Percentiles rank a stretch among this genome's conserved stretches.
Conservation (phyloP, 2,797 vertebrate species). For the Decapterus maruadsi region DNA sequence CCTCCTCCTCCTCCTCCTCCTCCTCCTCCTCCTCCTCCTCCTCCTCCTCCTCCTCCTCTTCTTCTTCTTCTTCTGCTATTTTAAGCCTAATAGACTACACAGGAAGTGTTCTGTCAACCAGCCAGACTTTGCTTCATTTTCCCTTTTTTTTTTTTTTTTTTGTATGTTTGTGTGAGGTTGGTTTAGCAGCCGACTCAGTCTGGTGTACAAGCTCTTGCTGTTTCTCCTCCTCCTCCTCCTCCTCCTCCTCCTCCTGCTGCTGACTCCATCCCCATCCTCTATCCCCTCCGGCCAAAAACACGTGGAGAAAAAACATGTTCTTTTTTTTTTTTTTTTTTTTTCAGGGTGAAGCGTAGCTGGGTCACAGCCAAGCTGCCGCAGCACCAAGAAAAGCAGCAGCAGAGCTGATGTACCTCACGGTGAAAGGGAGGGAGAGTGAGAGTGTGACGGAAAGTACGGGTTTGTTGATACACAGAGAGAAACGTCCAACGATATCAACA, state of each 20-base stretch:
- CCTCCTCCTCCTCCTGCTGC: not conserved
- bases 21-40: not conserved
- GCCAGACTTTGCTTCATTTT: constrained; percentile 16
- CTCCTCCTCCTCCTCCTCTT: not conserved
- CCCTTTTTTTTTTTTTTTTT: not conserved
- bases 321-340: constrained; percentile 21
- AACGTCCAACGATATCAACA: constrained; percentile 19
- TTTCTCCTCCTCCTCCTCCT: not conserved
- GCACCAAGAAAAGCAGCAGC: constrained; percentile 60
- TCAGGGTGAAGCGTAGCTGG: constrained; percentile 58
- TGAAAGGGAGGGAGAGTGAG: constrained; percentile 15
- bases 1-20: not conserved
- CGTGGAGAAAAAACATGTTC: constrained; percentile 54
- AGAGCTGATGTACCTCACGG: constrained; percentile 53
- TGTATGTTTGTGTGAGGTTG: constrained; percentile 38
- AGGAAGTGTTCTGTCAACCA: constrained; percentile 37
- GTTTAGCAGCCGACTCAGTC: constrained; percentile 37
- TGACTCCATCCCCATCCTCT: constrained; percentile 40
- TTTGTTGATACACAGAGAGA: constrained; percentile 47
- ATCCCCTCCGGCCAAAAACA: constrained; percentile 39
- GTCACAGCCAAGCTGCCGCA: constrained; percentile 64
- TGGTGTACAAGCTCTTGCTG: constrained; percentile 48
- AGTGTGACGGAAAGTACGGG: constrained; percentile 26
- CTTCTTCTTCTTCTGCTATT: constrained; percentile 17
- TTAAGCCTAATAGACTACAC: constrained; percentile 7